Evolutionary conservation across 2,797 vertebrate genomes (phyloP), one percentile per base, ranked within the genome.

Genomic region (Hephaestus fuliginosus): DNA sequence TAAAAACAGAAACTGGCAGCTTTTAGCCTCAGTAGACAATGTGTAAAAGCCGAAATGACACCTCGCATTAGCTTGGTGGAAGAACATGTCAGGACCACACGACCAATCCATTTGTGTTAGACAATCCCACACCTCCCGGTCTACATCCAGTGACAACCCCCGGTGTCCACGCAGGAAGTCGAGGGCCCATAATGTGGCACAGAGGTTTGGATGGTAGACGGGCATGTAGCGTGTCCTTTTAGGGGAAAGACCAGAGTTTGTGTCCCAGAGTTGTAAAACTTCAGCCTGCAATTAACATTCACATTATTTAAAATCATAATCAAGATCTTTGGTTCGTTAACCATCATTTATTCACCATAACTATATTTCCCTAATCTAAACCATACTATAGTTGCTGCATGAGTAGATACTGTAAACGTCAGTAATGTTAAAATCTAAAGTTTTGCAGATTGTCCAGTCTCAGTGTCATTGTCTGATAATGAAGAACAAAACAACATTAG

Each of bases 1-100:
- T 51, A 56, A 10, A 75, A 82, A 83, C 61, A 73, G 49, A 82
- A 77, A 68, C 69, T 86, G 79, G 80, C 68, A 85, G 77, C 61
- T 76, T 73, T 77, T 20, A 51, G 57, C 60, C 80, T 85, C 70
- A 17, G 51, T 49, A 70, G 79, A 77, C 51, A 36, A 48, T 13
- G 53, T 49, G 33, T 48, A 63, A 75, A 67, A 53, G 70, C 49
- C 49, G 57, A 82, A 69, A 75, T 66, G 79, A 84, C 80, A 58
- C 65, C 30, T 76, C 30, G 7, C 51, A 61, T 74, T 81, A 82
- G 78, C 28, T 53, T 0, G 39, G 18, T 72, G 48, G 63, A 60
- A 48, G 49, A 65, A 41, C 10, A n/a, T 41, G 61, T 81, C 36
- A 55, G 58, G 52, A 74, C 76, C 48, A 25, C 77, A 60, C 68